Percentiles rank a stretch among this genome's conserved stretches.
Evolutionary conservation across 2,113 vertebrate species (phyloP).

Genomic region (Oryzias curvinotus): DNA sequence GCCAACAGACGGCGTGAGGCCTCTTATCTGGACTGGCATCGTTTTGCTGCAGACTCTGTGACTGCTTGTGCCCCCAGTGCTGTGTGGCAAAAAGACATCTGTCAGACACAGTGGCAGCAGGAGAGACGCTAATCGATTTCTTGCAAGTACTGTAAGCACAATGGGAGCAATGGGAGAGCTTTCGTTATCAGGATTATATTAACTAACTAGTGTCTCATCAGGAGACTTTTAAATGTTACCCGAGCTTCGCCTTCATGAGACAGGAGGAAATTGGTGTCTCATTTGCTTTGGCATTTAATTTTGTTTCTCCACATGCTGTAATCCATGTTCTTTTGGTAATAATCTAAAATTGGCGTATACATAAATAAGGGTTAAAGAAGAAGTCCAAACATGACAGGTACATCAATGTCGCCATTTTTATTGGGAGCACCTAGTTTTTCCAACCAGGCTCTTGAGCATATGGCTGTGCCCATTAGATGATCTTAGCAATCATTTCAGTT

Average conservation of each 20-base stretch:
- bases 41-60: constrained; percentile 45
- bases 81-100: constrained; percentile 61
- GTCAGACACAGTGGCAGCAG: constrained; percentile 57
- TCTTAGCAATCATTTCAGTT: constrained; percentile 61
- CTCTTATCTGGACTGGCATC: constrained; percentile 41
- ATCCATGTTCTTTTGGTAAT: background rate
- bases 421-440: constrained; percentile 30
- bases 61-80: constrained; percentile 44
- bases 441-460: constrained; percentile 46
- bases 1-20: constrained; percentile 36
- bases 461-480: constrained; percentile 47
- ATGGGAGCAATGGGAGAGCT: constrained; percentile 52
- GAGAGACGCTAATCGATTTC: constrained; percentile 71
- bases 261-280: constrained; percentile 37
- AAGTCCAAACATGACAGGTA: constrained; percentile 5
- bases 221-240: constrained; percentile 53
- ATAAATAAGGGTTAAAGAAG: constrained; percentile 26
- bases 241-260: constrained; percentile 47
- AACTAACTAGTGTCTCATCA: constrained; percentile 78
- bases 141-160: constrained; percentile 70
- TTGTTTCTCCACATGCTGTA: no score
- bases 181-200: constrained; percentile 67
- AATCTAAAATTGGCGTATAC: constrained; percentile 12
- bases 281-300: no score
- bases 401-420: constrained; percentile 37